Evolutionary conservation across 1,140 invertebrate species (phyloP).

Genomic region (Drosophila sucinea): DNA sequence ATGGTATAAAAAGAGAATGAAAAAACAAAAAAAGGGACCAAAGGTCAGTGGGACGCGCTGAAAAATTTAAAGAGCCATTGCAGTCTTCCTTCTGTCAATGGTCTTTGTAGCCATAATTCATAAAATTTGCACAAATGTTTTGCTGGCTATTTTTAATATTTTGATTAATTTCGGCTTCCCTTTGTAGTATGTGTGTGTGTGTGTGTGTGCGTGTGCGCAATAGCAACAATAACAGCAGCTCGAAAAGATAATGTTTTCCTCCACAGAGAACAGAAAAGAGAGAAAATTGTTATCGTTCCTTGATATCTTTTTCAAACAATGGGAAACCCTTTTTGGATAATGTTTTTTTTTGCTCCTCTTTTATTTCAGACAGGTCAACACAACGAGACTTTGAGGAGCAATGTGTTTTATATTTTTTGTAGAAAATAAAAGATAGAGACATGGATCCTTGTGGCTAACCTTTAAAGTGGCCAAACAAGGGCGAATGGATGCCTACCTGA

Average conservation of each 20-base stretch:
- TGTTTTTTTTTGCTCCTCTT: conserved; percentile 24
- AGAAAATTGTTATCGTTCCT: conserved; percentile 29
- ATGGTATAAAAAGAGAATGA: neutral
- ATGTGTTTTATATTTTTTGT: conserved; percentile 11
- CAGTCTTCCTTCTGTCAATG: conserved; percentile 22
- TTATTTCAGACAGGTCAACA: conserved; percentile 19
- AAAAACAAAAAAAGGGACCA: conserved; percentile 20
- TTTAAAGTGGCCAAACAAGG: conserved; percentile 30
- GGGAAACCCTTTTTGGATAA: conserved; percentile 40
- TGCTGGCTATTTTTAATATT: conserved; percentile 58
- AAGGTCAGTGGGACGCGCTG: conserved; percentile 15
- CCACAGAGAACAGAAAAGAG: neutral
- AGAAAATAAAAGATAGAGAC: conserved; percentile 13
- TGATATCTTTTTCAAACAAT: conserved; percentile 53
- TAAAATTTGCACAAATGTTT: conserved; percentile 48
- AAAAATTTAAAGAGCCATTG: conserved; percentile 41
- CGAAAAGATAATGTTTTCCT: neutral
- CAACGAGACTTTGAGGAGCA: neutral
- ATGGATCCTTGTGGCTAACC: conserved; percentile 27
- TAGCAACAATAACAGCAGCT: conserved; percentile 23
- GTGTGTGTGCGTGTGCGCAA: conserved; percentile 16
- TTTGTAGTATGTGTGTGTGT: conserved; percentile 17
- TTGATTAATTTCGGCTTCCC: conserved; percentile 58
- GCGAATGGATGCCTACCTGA: neutral
- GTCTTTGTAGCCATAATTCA: conserved; percentile 48